Percentiles rank a stretch among this genome's conserved stretches.
Conservation (phyloP, 2,113 vertebrate genomes). For the Blennius ocellaris region DNA sequence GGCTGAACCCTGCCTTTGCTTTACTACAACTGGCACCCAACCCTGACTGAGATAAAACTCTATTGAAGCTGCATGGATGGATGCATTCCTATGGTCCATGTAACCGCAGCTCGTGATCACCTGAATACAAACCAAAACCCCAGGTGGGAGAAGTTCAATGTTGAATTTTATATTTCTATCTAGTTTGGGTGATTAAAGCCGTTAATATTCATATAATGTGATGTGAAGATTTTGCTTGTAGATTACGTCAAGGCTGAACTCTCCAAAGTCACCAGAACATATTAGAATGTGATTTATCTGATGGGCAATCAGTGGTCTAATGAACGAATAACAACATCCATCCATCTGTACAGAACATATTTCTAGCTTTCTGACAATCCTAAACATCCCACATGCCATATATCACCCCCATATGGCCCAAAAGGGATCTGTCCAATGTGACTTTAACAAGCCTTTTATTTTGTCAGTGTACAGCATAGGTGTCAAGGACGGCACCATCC, state of each 20-base stretch:
- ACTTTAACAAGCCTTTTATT: conserved; percentile 70
- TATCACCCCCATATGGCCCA: conserved; percentile 46
- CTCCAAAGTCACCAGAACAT: neutral
- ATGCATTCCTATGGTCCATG: too few relatives aligned
- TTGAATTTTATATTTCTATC: too few relatives aligned
- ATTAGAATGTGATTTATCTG: conserved; percentile 1
- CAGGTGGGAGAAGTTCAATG: too few relatives aligned
- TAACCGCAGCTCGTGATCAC: too few relatives aligned
- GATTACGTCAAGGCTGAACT: neutral
- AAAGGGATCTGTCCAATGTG: conserved; percentile 50
- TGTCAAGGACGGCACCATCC: conserved; percentile 73
- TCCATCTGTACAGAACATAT: conserved; percentile 25
- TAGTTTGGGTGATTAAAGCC: too few relatives aligned
- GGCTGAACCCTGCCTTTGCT: too few relatives aligned
- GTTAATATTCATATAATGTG: neutral
- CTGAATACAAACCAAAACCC: too few relatives aligned
- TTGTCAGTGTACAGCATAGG: conserved; percentile 53
- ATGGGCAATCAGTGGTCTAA: neutral
- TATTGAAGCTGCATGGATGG: too few relatives aligned
- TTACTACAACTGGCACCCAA: too few relatives aligned
- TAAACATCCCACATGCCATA: conserved; percentile 29
- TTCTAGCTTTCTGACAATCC: conserved; percentile 36
- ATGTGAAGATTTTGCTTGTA: neutral
- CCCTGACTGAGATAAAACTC: too few relatives aligned
- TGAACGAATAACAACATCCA: conserved; percentile 12